Conservation (phyloP, 2,797 vertebrate species). For the Vespertilio murinus region DNA sequence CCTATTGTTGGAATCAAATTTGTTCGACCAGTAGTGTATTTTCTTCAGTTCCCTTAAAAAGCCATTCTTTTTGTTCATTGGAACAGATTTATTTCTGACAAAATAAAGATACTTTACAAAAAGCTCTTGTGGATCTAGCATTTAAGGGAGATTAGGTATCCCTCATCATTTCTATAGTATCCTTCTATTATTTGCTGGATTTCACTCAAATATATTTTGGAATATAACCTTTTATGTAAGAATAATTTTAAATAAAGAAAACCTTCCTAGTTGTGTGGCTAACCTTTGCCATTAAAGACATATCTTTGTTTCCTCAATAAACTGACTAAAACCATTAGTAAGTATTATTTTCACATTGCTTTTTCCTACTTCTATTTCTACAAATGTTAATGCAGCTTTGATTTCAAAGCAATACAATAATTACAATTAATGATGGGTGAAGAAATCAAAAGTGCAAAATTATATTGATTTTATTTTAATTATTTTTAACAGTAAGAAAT, state of each 20-base stretch:
- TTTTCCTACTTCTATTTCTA: background rate
- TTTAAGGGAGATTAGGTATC: background rate
- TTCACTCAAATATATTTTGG: conserved; percentile 19
- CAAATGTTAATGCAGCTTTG: background rate
- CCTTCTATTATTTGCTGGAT: conserved; percentile 42
- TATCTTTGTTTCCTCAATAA: background rate
- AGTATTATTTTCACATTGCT: background rate
- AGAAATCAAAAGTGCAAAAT: conserved; percentile 16
- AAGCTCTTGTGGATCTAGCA: conserved; percentile 10
- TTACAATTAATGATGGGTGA: background rate
- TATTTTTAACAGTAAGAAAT: background rate
- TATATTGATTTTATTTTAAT: background rate
- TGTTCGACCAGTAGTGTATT: conserved; percentile 46
- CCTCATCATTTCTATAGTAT: conserved; percentile 10
- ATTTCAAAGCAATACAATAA: background rate
- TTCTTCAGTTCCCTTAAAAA: conserved; percentile 45
- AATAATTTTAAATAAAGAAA: background rate
- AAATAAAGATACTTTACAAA: conserved; percentile 61
- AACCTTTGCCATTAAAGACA: background rate
- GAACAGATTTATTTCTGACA: conserved; percentile 60
- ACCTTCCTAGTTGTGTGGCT: background rate
- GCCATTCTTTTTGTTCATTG: conserved; percentile 64
- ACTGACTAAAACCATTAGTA: background rate
- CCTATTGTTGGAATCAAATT: background rate
- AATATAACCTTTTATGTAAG: background rate